Evolutionary conservation across 2,113 vertebrate species (phyloP).

Genomic region (Pterocles burchelli): DNA sequence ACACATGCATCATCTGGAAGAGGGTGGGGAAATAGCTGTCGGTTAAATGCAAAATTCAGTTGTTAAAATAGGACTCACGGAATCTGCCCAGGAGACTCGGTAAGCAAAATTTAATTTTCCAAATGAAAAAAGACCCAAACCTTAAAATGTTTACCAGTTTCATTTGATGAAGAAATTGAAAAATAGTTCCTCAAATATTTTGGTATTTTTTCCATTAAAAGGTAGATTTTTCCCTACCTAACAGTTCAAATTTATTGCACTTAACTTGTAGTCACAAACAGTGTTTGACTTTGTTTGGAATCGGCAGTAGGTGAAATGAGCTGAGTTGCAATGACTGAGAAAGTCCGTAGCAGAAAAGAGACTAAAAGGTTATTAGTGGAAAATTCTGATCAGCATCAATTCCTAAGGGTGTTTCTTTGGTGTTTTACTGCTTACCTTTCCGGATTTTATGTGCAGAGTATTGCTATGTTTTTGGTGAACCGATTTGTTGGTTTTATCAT

Average conservation of each 20-base stretch:
- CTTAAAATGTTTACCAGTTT: neutral
- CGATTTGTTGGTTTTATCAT: neutral
- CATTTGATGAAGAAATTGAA: neutral
- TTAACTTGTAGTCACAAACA: neutral
- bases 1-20: neutral
- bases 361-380: neutral
- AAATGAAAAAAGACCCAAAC: rapidly evolving
- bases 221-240: neutral
- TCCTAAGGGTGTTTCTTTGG: neutral
- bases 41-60: neutral
- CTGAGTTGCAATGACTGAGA: neutral
- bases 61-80: rapidly evolving
- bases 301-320: neutral
- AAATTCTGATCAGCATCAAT: neutral
- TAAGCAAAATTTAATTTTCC: neutral
- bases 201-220: neutral
- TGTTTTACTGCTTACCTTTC: neutral
- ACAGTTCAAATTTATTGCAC: neutral
- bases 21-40: neutral
- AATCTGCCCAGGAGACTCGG: neutral
- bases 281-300: neutral
- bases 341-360: neutral
- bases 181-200: neutral
- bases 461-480: neutral
- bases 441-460: neutral